These are phyloP conservation scores for Suricata suricatta DNA, from an alignment of 2,113 vertebrate genomes.

Conservation along the genomic window DNA sequence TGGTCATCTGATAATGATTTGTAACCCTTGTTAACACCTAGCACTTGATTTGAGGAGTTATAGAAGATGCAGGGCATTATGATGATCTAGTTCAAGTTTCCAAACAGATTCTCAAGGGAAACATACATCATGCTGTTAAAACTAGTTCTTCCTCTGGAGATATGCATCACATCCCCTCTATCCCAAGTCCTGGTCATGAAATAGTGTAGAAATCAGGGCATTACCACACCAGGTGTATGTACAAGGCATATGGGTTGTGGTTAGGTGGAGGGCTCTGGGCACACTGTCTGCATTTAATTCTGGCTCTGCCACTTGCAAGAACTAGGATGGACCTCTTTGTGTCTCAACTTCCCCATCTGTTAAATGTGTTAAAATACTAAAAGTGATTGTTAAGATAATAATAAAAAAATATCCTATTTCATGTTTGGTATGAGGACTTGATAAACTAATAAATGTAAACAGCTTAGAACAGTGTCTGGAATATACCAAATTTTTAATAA, in stretches of 20 bases:
- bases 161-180: neutral
- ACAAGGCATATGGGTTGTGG: fast-evolving
- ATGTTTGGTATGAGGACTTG: neutral
- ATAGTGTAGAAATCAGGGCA: neutral
- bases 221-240: neutral
- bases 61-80: neutral
- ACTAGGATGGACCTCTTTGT: neutral
- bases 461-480: neutral
- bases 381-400: neutral
- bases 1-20: neutral
- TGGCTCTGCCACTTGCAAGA: neutral
- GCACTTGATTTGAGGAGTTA: neutral
- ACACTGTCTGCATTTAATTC: neutral
- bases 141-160: neutral
- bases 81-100: neutral
- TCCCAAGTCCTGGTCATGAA: neutral
- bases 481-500: neutral
- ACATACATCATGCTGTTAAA: neutral
- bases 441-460: neutral
- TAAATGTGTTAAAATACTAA: neutral
- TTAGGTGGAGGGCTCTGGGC: neutral
- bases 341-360: neutral
- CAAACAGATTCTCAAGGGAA: neutral
- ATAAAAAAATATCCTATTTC: neutral
- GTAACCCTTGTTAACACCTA: neutral